Evolutionary conservation across 2,113 vertebrate species (phyloP).

Genomic region (Equus przewalskii): DNA sequence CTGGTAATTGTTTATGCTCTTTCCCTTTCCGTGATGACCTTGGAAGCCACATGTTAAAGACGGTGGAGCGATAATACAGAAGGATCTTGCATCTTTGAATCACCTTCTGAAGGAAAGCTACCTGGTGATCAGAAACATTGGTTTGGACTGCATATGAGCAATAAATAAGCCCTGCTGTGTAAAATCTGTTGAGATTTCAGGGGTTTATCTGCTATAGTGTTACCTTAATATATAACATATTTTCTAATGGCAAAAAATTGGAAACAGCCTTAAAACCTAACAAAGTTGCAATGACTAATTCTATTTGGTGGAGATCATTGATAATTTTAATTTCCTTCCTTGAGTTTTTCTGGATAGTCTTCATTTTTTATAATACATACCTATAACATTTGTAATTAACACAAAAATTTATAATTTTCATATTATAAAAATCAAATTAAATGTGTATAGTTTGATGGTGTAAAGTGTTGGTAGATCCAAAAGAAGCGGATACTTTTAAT

Average conservation of each 20-base stretch:
- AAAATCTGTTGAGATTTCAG: background rate
- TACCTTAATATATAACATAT: background rate
- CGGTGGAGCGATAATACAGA: background rate
- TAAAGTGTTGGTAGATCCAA: background rate
- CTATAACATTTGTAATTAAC: conserved; percentile 1
- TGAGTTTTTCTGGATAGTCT: background rate
- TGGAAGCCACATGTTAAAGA: background rate
- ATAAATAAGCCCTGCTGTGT: background rate
- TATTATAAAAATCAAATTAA: conserved; percentile 36
- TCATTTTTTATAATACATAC: background rate
- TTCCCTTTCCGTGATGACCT: background rate
- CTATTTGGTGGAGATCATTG: background rate
- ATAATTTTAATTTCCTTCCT: background rate
- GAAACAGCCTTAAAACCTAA: background rate
- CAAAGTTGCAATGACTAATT: background rate
- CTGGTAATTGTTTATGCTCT: background rate
- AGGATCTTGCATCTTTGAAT: background rate
- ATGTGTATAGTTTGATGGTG: background rate
- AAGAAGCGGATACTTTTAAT: background rate
- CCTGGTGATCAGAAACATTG: background rate
- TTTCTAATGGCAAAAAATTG: background rate
- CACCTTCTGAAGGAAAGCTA: background rate
- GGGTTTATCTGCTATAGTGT: background rate
- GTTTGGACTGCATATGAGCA: background rate
- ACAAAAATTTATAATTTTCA: background rate